Base-by-base conservation (phyloP, 2,113 vertebrate species). In the Pedionomus torquatus region DNA sequence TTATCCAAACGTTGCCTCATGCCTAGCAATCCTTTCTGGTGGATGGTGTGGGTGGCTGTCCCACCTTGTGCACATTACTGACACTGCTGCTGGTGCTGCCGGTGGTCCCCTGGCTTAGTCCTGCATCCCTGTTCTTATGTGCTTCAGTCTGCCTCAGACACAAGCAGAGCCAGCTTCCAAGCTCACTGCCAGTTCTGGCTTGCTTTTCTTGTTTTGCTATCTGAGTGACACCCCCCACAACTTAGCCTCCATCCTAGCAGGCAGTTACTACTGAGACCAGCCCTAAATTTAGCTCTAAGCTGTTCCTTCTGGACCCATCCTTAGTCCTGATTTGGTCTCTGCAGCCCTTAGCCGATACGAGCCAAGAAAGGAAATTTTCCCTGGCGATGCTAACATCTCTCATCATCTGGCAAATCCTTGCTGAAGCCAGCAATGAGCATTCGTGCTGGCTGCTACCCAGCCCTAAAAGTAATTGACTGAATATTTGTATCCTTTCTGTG, bases 341-440 rank as follows among this genome's bases (percentile, higher is more conserved):
- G 74, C 64, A 94, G 49, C 74, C 49, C 65, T 87, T 65, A 69
- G 87, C 83, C 79, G 77, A 82, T 76, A 69, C 20, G 79, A 60
- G 60, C 95, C 95, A 91, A 93, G 87, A 96, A 97, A 96, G 95
- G 93, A 96, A 87, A 68, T 93, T 84, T 96, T 95, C 65, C 35
- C 48, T 82, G 83, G 26, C 0, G 16, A 44, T 78, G 87, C 35
- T 84, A 57, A 75, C 30, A 11, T 90, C 55, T 61, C 48, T 86
- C 91, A 77, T 82, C 39, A 15, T 94, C 76, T 96, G 91, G 80
- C 80, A 93, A 94, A 63, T 54, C 49, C 61, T 58, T 0, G 30
- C 81, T 94, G 87, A 96, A 75, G 55, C 76, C 57, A 81, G 80
- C 80, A 75, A 13, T 61, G 64, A 86, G 6, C 58, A 30, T 86